These are phyloP conservation scores for Paradoxurus hermaphroditus DNA, from an alignment of 2,113 vertebrate species.

Conservation along the genomic window DNA sequence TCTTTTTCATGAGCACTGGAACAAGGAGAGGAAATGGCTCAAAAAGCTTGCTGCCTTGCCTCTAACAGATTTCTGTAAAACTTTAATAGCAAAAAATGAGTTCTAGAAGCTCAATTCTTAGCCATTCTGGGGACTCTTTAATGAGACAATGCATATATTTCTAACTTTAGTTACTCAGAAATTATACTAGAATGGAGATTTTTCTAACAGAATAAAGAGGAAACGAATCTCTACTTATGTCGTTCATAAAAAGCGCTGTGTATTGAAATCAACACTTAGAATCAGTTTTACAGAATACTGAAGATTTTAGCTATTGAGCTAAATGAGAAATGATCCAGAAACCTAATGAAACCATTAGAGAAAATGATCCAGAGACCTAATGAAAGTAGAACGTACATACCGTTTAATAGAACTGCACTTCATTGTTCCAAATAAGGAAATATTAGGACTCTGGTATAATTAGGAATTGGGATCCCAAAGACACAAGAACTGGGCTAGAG, in stretches of 20 bases:
- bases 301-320: background rate
- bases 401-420: background rate
- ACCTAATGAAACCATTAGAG: too few species aligned
- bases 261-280: background rate
- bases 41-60: background rate
- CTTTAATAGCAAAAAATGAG: background rate
- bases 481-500: background rate
- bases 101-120: slow-evolving; percentile 30
- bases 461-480: background rate
- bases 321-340: background rate
- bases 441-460: background rate
- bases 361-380: background rate
- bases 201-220: background rate
- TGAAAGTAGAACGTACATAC: background rate
- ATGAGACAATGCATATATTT: slow-evolving; percentile 4
- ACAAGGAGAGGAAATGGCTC: slow-evolving; percentile 58
- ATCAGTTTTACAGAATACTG: background rate
- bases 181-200: background rate
- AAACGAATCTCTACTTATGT: background rate
- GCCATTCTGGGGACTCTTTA: background rate
- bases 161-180: background rate
- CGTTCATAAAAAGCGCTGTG: background rate
- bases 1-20: slow-evolving; percentile 24
- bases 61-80: background rate
- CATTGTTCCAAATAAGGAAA: background rate